These are phyloP conservation scores for Drosophila eugracilis DNA, from an alignment of 1,140 invertebrate species.

Conservation along the genomic window DNA sequence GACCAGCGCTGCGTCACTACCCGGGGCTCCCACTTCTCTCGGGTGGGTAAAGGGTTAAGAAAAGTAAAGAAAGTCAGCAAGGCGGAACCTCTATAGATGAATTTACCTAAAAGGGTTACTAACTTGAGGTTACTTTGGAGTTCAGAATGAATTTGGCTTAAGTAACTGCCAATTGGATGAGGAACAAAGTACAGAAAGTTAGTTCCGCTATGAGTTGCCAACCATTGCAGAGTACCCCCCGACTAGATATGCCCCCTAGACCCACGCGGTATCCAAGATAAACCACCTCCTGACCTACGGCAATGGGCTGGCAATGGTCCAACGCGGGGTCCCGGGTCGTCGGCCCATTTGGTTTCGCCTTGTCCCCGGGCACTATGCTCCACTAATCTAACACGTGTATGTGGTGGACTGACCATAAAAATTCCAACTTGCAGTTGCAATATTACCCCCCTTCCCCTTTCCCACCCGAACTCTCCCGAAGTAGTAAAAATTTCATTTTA, in stretches of 20 bases:
- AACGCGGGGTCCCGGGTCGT: conserved; percentile 29
- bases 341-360: conserved; percentile 18
- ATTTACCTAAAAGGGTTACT: conserved; percentile 1
- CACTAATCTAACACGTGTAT: conserved; percentile 57
- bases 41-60: too few species aligned
- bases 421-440: conserved; percentile 54
- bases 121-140: too few species aligned
- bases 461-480: too few species aligned
- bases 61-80: conserved; percentile 37
- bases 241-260: too few species aligned
- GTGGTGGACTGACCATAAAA: conserved; percentile 60
- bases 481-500: conserved; percentile 61
- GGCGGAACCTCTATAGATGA: too few species aligned
- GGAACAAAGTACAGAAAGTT: too few species aligned
- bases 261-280: neutral
- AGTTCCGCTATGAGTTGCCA: too few species aligned
- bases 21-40: conserved; percentile 93
- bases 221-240: too few species aligned
- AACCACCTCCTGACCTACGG: conserved; percentile 31
- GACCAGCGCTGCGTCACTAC: conserved; percentile 97
- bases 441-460: conserved; percentile 9
- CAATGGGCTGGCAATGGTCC: conserved; percentile 43
- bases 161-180: too few species aligned
- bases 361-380: conserved; percentile 56
- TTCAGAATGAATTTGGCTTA: neutral